Base-by-base conservation (phyloP, 2,113 vertebrate species). In the Rhagologus leucostigma region DNA sequence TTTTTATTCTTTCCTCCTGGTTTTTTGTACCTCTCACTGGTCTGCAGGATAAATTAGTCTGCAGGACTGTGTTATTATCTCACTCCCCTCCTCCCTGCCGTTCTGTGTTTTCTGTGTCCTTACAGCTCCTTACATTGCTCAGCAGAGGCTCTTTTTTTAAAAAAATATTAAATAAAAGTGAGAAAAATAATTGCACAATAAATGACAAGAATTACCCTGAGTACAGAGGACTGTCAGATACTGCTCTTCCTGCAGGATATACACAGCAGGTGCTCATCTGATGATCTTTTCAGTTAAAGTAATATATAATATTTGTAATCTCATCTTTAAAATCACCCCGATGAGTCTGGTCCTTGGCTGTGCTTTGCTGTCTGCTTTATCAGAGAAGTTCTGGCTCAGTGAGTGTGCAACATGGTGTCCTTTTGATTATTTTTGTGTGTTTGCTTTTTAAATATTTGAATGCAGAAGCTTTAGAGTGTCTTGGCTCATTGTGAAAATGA, bases 401-500 rank as follows among this genome's bases (percentile, higher is more conserved):
- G 88, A 76, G 29, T 87, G 68, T 92, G 80, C 2, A 0, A 75
- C 60, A 22, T 37, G 63, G 65, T 91, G 90, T 95, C 91, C 89
- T 84, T 94, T 63, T 49, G 62, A 80, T 93, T 91, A 93, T 84
- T 96, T 95, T 84, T 92, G 56, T 90, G 63, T 95, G 90, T 90
- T 97, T 88, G 69, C 74, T 84, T 93, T 93, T 92, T 64, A 75
- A 85, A 86, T 78, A 41, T 95, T 96, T 89, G 70, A 76, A 89
- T 89, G 88, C 67, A 91, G 80, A 87, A 96, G 77, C 80, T 94
- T 96, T 89, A 84, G 84, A 96, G 80, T 92, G 65, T 87, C 70
- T 92, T 95, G 92, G 79, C 84, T 95, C 56, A 29, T 93, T 59
- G 91, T 55, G 73, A n/a, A 88, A 84, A 90, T 64, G n/a, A 64